phyloP scores from a whole-genome alignment of 1,140 invertebrate species.

The Calephelis virginiensis region DNA sequence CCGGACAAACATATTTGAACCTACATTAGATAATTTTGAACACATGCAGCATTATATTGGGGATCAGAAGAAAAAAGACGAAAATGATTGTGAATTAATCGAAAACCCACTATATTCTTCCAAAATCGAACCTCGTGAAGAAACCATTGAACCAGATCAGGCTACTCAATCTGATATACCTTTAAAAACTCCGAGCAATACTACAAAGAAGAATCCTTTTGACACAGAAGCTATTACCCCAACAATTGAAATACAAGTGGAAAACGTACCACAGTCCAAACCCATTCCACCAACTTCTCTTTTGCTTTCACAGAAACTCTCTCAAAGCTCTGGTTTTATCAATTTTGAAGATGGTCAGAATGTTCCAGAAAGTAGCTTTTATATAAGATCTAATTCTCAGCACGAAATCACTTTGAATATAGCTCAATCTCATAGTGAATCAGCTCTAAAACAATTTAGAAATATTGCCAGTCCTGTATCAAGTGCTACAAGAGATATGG shows the following conservation, averaged over 20 bases:
- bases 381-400: conserved; percentile 82
- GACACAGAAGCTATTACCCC: conserved; percentile 54
- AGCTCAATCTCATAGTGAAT: conserved; percentile 88
- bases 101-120: conserved; percentile 74
- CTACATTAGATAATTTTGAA: conserved; percentile 75
- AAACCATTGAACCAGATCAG: conserved; percentile 30
- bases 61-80: conserved; percentile 50
- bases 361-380: conserved; percentile 52
- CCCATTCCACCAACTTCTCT: conserved; percentile 76
- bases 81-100: conserved; percentile 64
- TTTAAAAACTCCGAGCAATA: conserved; percentile 56
- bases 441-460: conserved; percentile 84
- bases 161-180: conserved; percentile 39
- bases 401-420: conserved; percentile 83
- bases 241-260: conserved; percentile 67
- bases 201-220: conserved; percentile 78
- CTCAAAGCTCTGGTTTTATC: conserved; percentile 85
- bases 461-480: conserved; percentile 83
- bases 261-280: conserved; percentile 66
- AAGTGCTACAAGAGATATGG: conserved; percentile 82
- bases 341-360: conserved; percentile 51
- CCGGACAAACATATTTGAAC: conserved; percentile 76
- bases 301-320: conserved; percentile 80
- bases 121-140: conserved; percentile 69
- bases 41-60: conserved; percentile 74